Evolutionary conservation across 2,888 invertebrate genomes (phyloP), one percentile per base, ranked within the genome.

Genomic region (Dioctria linearis): DNA sequence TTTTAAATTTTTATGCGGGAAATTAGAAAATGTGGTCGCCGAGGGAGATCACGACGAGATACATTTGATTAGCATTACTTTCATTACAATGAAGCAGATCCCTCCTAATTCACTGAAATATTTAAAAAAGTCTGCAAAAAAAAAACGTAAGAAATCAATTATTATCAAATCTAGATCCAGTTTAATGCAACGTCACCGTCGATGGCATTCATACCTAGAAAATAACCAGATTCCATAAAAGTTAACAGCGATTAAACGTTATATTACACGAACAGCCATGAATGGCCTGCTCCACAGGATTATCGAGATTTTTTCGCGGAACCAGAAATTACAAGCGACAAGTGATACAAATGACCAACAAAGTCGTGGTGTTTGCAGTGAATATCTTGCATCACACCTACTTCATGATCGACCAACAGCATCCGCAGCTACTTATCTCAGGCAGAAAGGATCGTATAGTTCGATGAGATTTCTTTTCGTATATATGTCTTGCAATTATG

Each of bases 151-250:
- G 25, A 25, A 25, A 25, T 2, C 25, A 25, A 25, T 25, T 25
- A 25, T 25, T 25, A 25, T 25, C 25, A 25, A 25, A 25, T 46
- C 46, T 46, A 8, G 8, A 6, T 8, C 46, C 46, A 46, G 46
- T 46, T 46, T 46, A 5, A 46, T 46, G 8, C 8, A 46, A 8
- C 46, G 46, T 25, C 25, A 25, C 25, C 54, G 54, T n/a, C 11
- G 54, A 54, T 54, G n/a, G 11, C 54, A 54, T 54, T n/a, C 11
- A 6, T 54, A 54, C 6, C 54, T 54, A 54, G 54, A 54, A 54
- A 54, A 69, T 69, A 69, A 51, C 51, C 49, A 69, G 69, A 49
- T 54, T 13, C 69, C 51, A 69, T 51, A 49, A 51, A 51, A 66
- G 51, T 51, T 46, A 51, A n/a, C 51, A 51, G 49, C 69, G 6